Conservation (phyloP, 2,113 vertebrate species). For the Agelaius phoeniceus region DNA sequence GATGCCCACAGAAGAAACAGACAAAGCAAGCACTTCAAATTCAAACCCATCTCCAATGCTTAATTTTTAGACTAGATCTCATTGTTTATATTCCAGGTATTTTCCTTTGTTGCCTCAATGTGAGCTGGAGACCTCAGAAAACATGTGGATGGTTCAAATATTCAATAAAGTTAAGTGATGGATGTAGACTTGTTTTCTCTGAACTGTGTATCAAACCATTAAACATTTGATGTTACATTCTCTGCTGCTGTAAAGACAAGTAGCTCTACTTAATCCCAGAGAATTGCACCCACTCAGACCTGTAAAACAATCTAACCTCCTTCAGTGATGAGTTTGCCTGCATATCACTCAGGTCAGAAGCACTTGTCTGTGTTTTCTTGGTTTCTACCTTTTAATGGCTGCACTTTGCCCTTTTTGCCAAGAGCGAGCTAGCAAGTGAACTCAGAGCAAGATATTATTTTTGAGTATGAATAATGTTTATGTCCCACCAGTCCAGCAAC, state of each 20-base stretch:
- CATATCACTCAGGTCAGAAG: not conserved
- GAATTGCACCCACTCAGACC: not conserved
- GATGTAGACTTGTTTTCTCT: not conserved
- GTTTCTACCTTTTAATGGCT: constrained; percentile 2
- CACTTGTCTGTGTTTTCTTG: not conserved
- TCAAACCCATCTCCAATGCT: not conserved
- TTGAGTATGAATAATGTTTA: constrained; percentile 33
- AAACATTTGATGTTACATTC: not conserved
- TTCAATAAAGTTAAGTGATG: not conserved
- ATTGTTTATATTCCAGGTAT: not conserved
- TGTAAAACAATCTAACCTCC: not conserved
- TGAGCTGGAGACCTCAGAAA: not conserved
- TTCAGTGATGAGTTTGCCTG: not conserved
- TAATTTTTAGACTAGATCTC: not conserved
- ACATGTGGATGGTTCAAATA: not conserved
- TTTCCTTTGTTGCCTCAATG: not conserved
- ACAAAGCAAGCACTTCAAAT: not conserved
- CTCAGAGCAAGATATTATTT: not conserved
- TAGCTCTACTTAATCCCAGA: not conserved
- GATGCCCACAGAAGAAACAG: not conserved
- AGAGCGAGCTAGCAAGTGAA: not conserved
- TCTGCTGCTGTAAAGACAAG: not conserved
- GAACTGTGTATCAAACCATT: not conserved
- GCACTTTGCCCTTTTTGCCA: not conserved
- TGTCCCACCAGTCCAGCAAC: not conserved